Conservation (phyloP, 2,888 invertebrate genomes). For the Hydriomena furcata region DNA sequence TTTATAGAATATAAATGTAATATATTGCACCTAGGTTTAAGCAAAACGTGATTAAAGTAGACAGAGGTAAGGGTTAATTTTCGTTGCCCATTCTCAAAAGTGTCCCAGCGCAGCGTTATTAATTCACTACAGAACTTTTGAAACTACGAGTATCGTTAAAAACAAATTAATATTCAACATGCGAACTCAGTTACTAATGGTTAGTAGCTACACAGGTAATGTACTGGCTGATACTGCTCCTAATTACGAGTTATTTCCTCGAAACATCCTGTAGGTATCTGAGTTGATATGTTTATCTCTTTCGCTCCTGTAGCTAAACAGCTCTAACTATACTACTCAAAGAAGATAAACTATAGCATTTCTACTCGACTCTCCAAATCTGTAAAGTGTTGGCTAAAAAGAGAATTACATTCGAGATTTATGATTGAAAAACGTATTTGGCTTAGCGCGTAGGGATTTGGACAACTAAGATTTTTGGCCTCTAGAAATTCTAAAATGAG, state of each 20-base stretch:
- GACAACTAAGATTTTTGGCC: no score
- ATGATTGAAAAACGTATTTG: no score
- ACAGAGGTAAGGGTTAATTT: conserved; percentile 1
- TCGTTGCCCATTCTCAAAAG: not conserved
- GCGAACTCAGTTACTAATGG: conserved; percentile 12
- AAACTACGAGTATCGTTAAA: conserved; percentile 19
- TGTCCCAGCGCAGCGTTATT: not conserved
- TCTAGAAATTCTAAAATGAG: no score
- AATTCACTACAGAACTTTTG: not conserved
- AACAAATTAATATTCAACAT: conserved; percentile 24
- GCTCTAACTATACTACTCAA: no score
- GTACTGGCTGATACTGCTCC: conserved; percentile 1
- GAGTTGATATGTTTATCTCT: not conserved
- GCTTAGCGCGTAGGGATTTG: no score
- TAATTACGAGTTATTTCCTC: conserved; percentile 12
- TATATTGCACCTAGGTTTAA: not conserved
- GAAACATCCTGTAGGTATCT: not conserved
- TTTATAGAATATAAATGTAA: no score
- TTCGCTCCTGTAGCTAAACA: not conserved
- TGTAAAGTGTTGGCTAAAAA: no score
- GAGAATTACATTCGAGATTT: no score
- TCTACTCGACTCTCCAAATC: no score
- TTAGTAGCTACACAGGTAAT: conserved; percentile 15
- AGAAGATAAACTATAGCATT: no score
- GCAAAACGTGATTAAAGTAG: not conserved